Conservation (phyloP, 2,888 invertebrate genomes). For the Spodoptera picta region DNA sequence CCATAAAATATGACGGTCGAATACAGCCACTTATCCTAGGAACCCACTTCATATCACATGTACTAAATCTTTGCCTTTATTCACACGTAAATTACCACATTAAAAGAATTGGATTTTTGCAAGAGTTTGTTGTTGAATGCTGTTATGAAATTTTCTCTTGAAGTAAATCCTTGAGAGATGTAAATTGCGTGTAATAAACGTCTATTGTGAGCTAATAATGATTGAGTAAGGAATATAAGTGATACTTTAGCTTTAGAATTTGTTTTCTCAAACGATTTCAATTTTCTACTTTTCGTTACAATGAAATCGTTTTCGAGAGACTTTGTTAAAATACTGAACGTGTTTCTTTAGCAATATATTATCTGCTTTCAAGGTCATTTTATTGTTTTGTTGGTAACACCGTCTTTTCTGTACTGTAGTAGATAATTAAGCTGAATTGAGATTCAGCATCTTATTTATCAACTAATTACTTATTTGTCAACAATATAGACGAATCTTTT, state of each 20-base stretch:
- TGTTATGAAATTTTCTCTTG: slow-evolving; percentile 22
- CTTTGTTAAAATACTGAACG: no score
- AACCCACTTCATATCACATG: slow-evolving; percentile 23
- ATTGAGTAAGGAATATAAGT: slow-evolving; percentile 7
- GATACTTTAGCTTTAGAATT: not conserved
- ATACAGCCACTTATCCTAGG: slow-evolving; percentile 30
- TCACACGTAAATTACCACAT: slow-evolving; percentile 36
- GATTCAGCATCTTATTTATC: no score
- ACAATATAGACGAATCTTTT: no score
- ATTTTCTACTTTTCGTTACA: not conserved
- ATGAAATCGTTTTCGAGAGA: no score
- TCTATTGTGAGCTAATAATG: slow-evolving; percentile 13
- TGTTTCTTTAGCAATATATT: no score
- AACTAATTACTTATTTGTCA: no score
- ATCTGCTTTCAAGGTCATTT: no score
- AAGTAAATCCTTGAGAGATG: slow-evolving; percentile 26
- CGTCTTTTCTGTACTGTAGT: no score
- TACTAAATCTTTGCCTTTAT: slow-evolving; percentile 31
- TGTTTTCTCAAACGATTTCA: not conserved
- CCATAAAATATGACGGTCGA: slow-evolving; percentile 11
- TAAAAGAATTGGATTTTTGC: slow-evolving; percentile 34
- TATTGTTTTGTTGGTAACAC: no score
- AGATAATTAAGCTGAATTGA: no score
- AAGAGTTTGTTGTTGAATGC: slow-evolving; percentile 29
- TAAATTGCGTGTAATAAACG: slow-evolving; percentile 25